These are phyloP conservation scores for Ceryle rudis DNA, from an alignment of 2,797 vertebrate species.

Conservation along the genomic window DNA sequence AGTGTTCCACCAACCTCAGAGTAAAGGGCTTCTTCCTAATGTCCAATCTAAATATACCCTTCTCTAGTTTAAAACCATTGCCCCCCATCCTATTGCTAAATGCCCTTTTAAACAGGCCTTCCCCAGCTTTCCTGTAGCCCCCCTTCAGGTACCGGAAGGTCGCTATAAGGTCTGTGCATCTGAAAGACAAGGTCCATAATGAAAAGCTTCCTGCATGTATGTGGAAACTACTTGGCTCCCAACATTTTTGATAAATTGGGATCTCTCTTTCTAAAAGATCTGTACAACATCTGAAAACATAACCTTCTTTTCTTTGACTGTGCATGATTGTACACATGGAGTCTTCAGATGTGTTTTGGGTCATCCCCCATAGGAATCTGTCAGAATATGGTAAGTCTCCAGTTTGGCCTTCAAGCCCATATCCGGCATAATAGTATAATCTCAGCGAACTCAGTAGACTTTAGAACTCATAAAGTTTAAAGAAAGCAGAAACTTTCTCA, in stretches of 20 bases:
- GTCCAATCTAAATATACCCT: no score
- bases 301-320: neutral
- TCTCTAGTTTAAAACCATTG: no score
- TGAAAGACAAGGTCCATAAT: neutral
- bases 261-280: neutral
- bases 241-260: neutral
- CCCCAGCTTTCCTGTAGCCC: no score
- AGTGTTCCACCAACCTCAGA: no score
- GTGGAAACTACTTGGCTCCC: neutral
- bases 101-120: no score
- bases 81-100: no score
- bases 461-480: neutral
- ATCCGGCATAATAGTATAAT: neutral
- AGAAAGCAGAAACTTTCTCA: neutral
- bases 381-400: accelerated
- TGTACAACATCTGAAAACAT: neutral
- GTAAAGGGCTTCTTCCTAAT: no score
- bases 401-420: neutral
- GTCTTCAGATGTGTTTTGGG: neutral
- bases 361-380: neutral
- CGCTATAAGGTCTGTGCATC: no score
- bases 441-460: neutral
- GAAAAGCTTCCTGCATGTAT: accelerated
- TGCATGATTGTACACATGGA: neutral
- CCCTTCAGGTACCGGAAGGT: no score